phyloP scores from a whole-genome alignment of 2,888 invertebrate genomes.

The Microctonus hyperodae region DNA sequence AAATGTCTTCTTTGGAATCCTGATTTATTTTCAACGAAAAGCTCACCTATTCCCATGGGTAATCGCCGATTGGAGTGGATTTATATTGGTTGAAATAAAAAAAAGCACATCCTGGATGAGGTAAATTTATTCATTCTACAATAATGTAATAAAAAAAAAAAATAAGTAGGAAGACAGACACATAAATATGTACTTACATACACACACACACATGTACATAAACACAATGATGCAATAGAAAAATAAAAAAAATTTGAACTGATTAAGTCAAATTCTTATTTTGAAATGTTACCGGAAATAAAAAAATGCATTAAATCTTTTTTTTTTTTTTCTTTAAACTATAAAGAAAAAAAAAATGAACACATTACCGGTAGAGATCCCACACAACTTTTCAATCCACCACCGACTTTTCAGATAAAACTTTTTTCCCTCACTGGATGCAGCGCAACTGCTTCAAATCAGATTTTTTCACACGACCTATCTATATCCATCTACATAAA shows the following conservation, averaged over 20 bases:
- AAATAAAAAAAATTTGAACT: background rate
- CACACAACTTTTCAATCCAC: slow-evolving; percentile 26
- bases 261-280: slow-evolving; percentile 8
- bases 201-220: background rate
- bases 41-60: slow-evolving; percentile 20
- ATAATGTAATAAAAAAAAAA: background rate
- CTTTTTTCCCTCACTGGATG: slow-evolving; percentile 17
- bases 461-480: slow-evolving; percentile 25
- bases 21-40: slow-evolving; percentile 26
- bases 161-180: background rate
- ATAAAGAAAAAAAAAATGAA: background rate
- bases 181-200: background rate
- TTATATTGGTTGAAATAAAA: slow-evolving; percentile 20
- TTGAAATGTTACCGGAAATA: background rate
- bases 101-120: slow-evolving; percentile 21
- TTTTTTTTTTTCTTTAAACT: background rate
- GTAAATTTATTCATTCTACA: slow-evolving; percentile 14
- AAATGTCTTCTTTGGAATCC: slow-evolving; percentile 29
- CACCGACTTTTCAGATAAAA: slow-evolving; percentile 26
- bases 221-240: background rate
- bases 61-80: slow-evolving; percentile 28
- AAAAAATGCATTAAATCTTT: background rate
- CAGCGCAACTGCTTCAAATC: slow-evolving; percentile 20
- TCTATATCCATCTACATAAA: background rate
- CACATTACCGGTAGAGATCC: slow-evolving; percentile 13